Evolutionary conservation across 2,797 vertebrate genomes (phyloP).

Genomic region (Hypotaenidia philippensis): DNA sequence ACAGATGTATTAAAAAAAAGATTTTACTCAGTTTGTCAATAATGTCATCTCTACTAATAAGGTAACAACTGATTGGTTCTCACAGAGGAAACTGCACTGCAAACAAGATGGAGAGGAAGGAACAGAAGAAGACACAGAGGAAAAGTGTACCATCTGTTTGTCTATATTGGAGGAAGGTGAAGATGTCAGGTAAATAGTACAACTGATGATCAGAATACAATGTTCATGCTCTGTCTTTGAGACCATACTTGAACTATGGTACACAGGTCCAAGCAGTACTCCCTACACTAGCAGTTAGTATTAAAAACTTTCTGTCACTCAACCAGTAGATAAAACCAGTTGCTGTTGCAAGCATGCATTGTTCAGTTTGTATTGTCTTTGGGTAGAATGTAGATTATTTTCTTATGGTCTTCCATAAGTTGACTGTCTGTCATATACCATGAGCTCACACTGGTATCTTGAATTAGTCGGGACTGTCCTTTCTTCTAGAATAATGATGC

Average conservation of each 20-base stretch:
- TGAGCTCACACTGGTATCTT: background rate
- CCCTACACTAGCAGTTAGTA: background rate
- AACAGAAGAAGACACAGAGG: slow-evolving; percentile 97
- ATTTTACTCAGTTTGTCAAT: slow-evolving; percentile 86
- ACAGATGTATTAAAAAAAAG: slow-evolving; percentile 69
- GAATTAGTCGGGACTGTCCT: background rate
- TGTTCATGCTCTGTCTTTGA: background rate
- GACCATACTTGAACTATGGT: background rate
- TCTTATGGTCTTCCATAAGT: background rate
- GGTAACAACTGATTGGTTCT: slow-evolving; percentile 91
- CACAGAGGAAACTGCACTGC: slow-evolving; percentile 98
- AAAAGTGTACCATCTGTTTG: slow-evolving; percentile 99
- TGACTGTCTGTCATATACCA: background rate
- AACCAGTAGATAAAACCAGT: background rate
- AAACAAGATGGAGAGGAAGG: slow-evolving; percentile 97
- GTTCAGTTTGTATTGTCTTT: background rate
- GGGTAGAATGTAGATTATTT: background rate
- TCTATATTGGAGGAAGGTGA: slow-evolving; percentile 99
- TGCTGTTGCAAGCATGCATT: background rate
- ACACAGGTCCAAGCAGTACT: background rate
- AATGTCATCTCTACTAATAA: slow-evolving; percentile 90
- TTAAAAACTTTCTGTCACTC: background rate
- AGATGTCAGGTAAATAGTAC: slow-evolving; percentile 88
- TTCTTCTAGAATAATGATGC: background rate
- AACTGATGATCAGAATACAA: background rate